Evolutionary conservation across 2,888 invertebrate genomes (phyloP).

Genomic region (Noctua comes): DNA sequence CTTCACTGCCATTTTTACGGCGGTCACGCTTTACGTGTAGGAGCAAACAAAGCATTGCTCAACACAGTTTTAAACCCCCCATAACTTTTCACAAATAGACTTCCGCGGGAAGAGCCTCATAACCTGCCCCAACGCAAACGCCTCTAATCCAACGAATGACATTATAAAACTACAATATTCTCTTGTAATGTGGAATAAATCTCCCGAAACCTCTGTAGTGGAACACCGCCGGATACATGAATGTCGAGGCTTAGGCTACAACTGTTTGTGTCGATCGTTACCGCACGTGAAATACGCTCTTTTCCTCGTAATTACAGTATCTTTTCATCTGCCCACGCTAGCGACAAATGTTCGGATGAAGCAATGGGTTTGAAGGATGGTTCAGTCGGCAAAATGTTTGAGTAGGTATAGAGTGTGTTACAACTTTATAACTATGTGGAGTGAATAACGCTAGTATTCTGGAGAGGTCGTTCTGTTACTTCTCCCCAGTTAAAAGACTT

Average conservation of each 20-base stretch:
- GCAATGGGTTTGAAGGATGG: conserved; percentile 29
- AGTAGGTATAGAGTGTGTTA: not conserved
- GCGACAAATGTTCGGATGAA: conserved; percentile 44
- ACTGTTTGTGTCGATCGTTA: conserved; percentile 53
- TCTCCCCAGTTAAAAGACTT: not conserved
- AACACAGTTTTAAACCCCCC: conserved; percentile 11
- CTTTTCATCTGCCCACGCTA: conserved; percentile 65
- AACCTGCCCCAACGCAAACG: conserved; percentile 15
- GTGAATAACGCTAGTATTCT: not conserved
- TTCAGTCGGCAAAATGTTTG: not conserved
- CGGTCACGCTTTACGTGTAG: not conserved
- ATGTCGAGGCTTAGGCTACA: conserved; percentile 48
- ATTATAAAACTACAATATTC: conserved; percentile 38
- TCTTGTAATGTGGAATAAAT: conserved; percentile 51
- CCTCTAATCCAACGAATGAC: conserved; percentile 24
- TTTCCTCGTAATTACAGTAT: conserved; percentile 38
- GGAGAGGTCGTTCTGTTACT: not conserved
- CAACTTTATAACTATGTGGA: not conserved
- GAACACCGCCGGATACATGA: conserved; percentile 51
- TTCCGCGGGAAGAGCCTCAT: conserved; percentile 15
- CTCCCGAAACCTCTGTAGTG: conserved; percentile 40
- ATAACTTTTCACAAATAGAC: conserved; percentile 10
- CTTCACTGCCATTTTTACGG: not conserved
- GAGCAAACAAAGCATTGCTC: conserved; percentile 25
- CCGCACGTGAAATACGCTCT: conserved; percentile 43